Evolutionary conservation across 2,113 vertebrate genomes (phyloP).

Genomic region (Nesogale talazaci): DNA sequence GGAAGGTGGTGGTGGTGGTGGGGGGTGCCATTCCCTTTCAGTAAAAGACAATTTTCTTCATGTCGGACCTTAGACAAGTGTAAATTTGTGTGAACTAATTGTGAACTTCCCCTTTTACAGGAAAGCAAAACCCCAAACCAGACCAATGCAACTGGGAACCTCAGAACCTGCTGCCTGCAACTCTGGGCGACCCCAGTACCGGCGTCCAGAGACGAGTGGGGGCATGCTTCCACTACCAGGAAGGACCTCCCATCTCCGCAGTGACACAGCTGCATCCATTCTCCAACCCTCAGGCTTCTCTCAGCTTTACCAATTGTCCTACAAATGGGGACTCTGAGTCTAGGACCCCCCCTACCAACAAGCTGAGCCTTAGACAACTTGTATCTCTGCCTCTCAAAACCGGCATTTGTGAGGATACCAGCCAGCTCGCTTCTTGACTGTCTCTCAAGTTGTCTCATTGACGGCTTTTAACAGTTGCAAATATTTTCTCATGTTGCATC

Average conservation of each 20-base stretch:
- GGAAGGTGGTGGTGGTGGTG: too few species aligned
- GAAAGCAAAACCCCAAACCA: neutral
- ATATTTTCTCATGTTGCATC: neutral
- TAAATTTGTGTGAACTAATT: neutral
- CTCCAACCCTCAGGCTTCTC: fast-evolving
- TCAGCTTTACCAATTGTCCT: neutral
- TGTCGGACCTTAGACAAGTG: neutral
- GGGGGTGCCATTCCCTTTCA: slow-evolving; percentile 32
- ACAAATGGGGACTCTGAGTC: neutral
- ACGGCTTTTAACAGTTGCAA: neutral
- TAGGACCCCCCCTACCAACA: neutral
- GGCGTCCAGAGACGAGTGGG: neutral
- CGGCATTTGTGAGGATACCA: neutral
- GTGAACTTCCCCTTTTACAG: neutral
- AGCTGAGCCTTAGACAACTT: neutral
- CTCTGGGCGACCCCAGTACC: fast-evolving
- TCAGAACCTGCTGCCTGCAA: neutral
- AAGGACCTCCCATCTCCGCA: too few species aligned
- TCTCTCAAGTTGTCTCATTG: neutral
- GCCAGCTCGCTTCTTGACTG: neutral
- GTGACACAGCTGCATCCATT: too few species aligned
- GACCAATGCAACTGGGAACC: neutral
- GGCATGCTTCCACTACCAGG: neutral
- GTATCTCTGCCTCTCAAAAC: neutral
- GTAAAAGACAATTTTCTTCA: neutral